Evolutionary conservation across 2,113 vertebrate genomes (phyloP).

Genomic region (Siniperca chuatsi): DNA sequence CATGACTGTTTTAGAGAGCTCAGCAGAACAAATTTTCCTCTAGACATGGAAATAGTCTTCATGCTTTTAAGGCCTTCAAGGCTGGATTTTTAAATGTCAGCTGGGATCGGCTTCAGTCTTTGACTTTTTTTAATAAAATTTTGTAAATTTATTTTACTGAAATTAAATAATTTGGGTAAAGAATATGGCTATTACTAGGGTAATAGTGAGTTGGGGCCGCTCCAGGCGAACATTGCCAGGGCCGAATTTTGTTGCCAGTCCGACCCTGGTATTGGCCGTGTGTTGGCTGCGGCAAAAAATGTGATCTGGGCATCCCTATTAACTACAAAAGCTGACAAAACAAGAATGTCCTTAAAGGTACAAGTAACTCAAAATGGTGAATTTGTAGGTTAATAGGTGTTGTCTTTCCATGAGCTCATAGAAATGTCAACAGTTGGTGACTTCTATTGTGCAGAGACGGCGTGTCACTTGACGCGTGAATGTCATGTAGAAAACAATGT

Average conservation of each 20-base stretch:
- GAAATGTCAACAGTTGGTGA: background rate
- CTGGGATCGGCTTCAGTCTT: background rate
- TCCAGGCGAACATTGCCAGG: too few relatives aligned
- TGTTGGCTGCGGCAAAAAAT: too few relatives aligned
- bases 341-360: background rate
- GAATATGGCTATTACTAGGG: too few relatives aligned
- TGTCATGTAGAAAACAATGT: too few relatives aligned
- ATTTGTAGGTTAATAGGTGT: background rate
- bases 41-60: background rate
- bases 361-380: background rate
- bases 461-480: too few relatives aligned
- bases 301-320: too few relatives aligned
- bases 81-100: background rate
- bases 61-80: background rate
- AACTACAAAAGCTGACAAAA: background rate
- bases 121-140: too few relatives aligned
- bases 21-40: background rate
- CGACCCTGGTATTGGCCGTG: too few relatives aligned
- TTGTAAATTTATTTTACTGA: background rate
- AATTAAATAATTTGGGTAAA: background rate
- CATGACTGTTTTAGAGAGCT: background rate
- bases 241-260: too few relatives aligned
- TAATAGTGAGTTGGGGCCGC: too few relatives aligned
- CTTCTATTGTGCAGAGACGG: too few relatives aligned
- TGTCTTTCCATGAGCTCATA: background rate